Evolutionary conservation across 2,797 vertebrate species (phyloP).

Genomic region (Gymnothorax javanicus): DNA sequence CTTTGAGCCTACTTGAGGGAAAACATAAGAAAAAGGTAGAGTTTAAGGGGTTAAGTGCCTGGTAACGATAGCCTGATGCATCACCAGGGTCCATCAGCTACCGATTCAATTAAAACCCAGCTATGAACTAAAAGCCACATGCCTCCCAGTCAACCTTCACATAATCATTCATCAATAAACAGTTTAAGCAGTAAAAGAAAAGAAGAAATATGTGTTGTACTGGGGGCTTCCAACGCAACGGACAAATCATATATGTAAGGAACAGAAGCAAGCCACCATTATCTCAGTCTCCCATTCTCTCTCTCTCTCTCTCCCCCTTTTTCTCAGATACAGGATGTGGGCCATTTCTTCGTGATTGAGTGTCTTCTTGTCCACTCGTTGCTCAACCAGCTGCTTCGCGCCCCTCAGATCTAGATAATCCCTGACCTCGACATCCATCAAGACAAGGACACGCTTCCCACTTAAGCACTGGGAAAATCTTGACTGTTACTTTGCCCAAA

Average conservation of each 20-base stretch:
- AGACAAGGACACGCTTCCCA: neutral
- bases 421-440: slow-evolving; percentile 7
- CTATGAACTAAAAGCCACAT: slow-evolving; percentile 1
- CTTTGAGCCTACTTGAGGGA: too few species aligned
- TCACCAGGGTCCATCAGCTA: too few species aligned
- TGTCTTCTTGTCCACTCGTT: neutral
- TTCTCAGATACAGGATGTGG: neutral
- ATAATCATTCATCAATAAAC: neutral
- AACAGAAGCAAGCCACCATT: neutral
- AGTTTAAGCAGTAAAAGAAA: neutral
- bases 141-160: neutral
- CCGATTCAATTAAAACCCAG: neutral
- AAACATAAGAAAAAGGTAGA: too few species aligned
- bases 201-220: neutral
- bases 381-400: neutral
- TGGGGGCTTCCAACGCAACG: neutral
- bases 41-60: too few species aligned
- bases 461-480: neutral
- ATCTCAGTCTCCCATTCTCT: neutral
- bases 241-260: neutral
- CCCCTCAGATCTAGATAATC: neutral
- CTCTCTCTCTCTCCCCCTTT: slow-evolving; percentile 19
- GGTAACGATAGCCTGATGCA: too few species aligned
- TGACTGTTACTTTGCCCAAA: neutral
- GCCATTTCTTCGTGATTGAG: neutral